These are phyloP conservation scores for Mugil cephalus DNA, from an alignment of 2,113 vertebrate genomes.

Conservation along the genomic window DNA sequence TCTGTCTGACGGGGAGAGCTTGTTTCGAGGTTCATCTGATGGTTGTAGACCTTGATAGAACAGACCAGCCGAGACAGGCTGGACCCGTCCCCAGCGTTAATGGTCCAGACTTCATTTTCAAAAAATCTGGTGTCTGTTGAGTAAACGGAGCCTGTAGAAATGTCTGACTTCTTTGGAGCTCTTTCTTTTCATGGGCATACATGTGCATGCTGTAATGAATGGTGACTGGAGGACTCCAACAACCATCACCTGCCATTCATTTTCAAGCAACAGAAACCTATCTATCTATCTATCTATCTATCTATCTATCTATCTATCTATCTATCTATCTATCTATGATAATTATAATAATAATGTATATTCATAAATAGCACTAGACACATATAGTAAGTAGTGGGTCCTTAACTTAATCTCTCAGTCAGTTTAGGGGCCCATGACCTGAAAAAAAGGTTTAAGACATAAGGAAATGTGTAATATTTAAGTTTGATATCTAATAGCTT, in stretches of 20 bases:
- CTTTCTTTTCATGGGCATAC: constrained; percentile 14
- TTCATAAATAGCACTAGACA: too few relatives aligned
- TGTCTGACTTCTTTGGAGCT: constrained; percentile 31
- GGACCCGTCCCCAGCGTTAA: constrained; percentile 61
- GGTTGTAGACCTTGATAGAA: constrained; percentile 77
- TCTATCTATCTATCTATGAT: too few relatives aligned
- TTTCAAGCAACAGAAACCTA: too few relatives aligned
- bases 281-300: too few relatives aligned
- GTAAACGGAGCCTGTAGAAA: constrained; percentile 6
- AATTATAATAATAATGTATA: too few relatives aligned
- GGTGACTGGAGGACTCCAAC: constrained; percentile 1
- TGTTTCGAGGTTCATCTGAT: constrained; percentile 76
- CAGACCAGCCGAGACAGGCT: constrained; percentile 69
- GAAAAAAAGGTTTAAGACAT: too few relatives aligned
- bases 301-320: too few relatives aligned
- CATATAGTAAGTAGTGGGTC: too few relatives aligned
- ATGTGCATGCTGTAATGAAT: not conserved
- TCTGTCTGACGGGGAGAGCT: constrained; percentile 71
- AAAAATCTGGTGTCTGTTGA: constrained; percentile 64
- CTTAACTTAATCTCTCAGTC: too few relatives aligned
- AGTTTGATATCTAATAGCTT: too few relatives aligned
- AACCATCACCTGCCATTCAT: not conserved
- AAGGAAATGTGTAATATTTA: too few relatives aligned
- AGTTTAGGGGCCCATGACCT: too few relatives aligned
- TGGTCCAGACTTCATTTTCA: constrained; percentile 58